Conservation (phyloP, 2,888 invertebrate genomes). For the Amorpha juglandis region DNA sequence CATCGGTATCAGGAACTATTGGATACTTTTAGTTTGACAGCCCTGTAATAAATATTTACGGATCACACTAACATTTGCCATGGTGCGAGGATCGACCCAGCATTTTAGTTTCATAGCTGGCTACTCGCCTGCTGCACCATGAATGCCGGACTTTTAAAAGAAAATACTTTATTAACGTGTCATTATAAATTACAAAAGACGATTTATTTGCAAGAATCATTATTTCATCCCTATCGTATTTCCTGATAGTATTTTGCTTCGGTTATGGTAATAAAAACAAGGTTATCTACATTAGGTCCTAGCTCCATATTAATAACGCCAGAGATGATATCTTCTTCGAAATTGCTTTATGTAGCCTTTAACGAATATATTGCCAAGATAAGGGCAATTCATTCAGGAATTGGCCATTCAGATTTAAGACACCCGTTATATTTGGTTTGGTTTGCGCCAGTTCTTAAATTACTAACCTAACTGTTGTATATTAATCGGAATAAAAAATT, state of each 20-base stretch:
- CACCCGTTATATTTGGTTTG: background rate
- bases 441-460: background rate
- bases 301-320: background rate
- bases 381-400: background rate
- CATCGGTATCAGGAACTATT: no score
- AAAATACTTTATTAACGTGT: no score
- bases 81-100: no score
- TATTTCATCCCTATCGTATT: background rate
- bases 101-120: no score
- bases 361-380: background rate
- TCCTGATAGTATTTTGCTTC: background rate
- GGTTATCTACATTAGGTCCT: constrained; percentile 1
- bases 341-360: constrained; percentile 14
- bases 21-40: no score
- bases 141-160: no score
- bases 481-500: no score
- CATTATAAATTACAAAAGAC: no score
- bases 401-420: background rate
- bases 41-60: no score
- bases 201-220: background rate
- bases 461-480: background rate
- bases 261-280: background rate
- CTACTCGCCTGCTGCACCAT: no score
- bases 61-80: no score
- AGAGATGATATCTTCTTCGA: background rate